Evolutionary conservation across 2,113 vertebrate species (phyloP).

Genomic region (Eira barbara): DNA sequence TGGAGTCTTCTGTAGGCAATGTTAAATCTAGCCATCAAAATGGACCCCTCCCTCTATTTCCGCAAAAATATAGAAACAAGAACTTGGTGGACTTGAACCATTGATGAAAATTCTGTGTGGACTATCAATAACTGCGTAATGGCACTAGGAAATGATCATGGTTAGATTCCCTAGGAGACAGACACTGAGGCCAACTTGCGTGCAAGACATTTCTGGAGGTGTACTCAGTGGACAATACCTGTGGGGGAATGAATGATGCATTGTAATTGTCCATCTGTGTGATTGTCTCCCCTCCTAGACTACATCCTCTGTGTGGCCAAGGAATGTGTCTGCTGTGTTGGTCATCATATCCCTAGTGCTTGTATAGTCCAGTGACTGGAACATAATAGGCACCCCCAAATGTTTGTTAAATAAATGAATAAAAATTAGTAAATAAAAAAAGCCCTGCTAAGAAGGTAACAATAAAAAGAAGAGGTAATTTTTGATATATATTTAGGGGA

Average conservation of each 20-base stretch:
- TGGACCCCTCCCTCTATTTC: not conserved
- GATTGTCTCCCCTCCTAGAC: not conserved
- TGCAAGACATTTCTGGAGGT: not conserved
- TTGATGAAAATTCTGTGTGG: not conserved
- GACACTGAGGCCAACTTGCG: not conserved
- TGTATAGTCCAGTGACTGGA: not conserved
- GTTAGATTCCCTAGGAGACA: not conserved
- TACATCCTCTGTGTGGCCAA: not conserved
- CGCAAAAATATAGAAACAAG: not conserved
- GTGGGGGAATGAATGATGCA: not conserved
- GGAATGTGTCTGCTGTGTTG: not conserved
- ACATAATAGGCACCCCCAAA: not conserved
- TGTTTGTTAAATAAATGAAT: slow-evolving; percentile 3
- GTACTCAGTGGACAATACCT: not conserved
- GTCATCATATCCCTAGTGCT: not conserved
- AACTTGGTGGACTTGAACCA: not conserved
- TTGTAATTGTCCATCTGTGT: not conserved
- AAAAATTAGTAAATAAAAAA: not conserved
- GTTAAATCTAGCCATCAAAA: not conserved
- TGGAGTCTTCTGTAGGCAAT: not conserved
- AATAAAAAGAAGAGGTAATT: not conserved
- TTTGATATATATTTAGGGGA: not conserved
- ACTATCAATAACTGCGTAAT: not conserved
- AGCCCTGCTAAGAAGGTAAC: not conserved
- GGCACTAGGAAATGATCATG: not conserved